These are phyloP conservation scores for Bettongia penicillata DNA, from an alignment of 2,113 vertebrate genomes.

Conservation along the genomic window DNA sequence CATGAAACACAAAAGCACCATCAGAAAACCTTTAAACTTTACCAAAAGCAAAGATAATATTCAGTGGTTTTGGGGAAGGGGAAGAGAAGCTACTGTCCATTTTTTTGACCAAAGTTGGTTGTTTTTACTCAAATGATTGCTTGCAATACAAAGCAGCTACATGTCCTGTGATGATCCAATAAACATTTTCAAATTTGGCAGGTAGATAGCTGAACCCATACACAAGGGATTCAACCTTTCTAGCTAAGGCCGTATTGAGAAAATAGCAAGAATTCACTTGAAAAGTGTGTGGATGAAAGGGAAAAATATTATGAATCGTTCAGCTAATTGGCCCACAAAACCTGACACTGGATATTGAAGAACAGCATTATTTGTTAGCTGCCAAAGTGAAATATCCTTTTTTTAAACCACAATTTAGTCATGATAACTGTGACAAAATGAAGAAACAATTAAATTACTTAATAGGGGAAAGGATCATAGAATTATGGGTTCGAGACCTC, in stretches of 20 bases:
- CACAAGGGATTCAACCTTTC: conserved; percentile 2
- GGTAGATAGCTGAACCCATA: neutral
- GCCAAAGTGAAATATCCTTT: neutral
- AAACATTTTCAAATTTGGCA: conserved; percentile 32
- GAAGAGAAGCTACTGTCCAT: neutral
- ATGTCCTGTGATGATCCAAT: conserved; percentile 41
- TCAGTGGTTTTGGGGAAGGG: neutral
- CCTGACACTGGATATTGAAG: conserved; percentile 6
- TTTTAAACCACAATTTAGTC: neutral
- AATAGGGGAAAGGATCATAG: neutral
- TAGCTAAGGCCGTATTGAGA: neutral
- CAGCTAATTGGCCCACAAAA: conserved; percentile 19
- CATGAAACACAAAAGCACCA: neutral
- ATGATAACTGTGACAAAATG: neutral
- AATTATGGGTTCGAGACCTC: neutral
- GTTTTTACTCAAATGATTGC: neutral
- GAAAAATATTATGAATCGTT: conserved; percentile 3
- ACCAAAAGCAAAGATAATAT: neutral
- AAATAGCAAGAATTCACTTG: neutral
- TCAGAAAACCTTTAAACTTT: conserved; percentile 57
- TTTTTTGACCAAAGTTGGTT: conserved; percentile 18
- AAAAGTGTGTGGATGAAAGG: conserved; percentile 38
- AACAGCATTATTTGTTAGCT: neutral
- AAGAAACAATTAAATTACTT: neutral
- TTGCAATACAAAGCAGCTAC: conserved; percentile 45